Conservation (phyloP, 1,140 invertebrate species). For the Triops cancriformis region DNA sequence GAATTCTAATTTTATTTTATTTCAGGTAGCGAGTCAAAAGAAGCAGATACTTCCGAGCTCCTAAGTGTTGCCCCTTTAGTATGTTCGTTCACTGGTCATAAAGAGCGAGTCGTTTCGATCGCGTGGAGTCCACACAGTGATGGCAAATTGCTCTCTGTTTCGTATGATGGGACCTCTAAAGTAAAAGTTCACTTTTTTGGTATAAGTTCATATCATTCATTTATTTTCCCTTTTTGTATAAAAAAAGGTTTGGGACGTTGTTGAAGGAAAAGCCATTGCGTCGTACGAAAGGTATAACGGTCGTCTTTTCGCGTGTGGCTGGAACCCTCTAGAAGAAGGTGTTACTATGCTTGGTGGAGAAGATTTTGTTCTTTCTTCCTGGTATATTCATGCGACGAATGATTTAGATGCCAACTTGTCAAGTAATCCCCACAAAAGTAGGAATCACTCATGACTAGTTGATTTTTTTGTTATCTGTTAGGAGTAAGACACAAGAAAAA, state of each 20-base stretch:
- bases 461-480: neutral
- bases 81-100: slow-evolving; percentile 51
- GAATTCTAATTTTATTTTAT: neutral
- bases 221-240: slow-evolving; percentile 3
- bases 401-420: neutral
- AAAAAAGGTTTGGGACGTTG: slow-evolving; percentile 61
- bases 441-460: too few relatives aligned
- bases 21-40: slow-evolving; percentile 15
- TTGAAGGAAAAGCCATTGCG: slow-evolving; percentile 45
- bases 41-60: slow-evolving; percentile 28
- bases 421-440: neutral
- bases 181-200: slow-evolving; percentile 42
- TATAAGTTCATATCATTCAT: neutral
- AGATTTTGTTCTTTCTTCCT: slow-evolving; percentile 51
- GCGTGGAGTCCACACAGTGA: slow-evolving; percentile 64
- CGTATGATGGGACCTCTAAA: slow-evolving; percentile 56
- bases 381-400: slow-evolving; percentile 40
- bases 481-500: neutral
- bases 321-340: slow-evolving; percentile 55
- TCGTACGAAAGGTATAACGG: slow-evolving; percentile 47
- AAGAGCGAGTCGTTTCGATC: slow-evolving; percentile 48
- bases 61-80: slow-evolving; percentile 30
- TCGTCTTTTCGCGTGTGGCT: slow-evolving; percentile 48
- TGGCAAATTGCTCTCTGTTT: slow-evolving; percentile 55
- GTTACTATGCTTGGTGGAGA: slow-evolving; percentile 51